Conservation (phyloP, 2,797 vertebrate genomes). For the Scleropages formosus region DNA sequence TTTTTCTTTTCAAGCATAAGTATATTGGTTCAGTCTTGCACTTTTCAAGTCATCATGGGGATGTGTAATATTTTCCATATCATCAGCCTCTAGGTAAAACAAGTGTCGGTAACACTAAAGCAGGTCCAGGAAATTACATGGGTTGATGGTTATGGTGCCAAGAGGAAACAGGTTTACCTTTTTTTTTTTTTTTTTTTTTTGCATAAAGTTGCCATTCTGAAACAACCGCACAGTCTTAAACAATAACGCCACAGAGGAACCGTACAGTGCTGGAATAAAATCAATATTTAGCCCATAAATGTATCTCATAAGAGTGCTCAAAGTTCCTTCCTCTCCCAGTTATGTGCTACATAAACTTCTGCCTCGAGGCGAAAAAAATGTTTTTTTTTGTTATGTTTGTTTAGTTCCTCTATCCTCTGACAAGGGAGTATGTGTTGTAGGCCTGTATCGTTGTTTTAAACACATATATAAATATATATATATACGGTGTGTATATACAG, state of each 20-base stretch:
- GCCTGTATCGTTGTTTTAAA: constrained; percentile 36
- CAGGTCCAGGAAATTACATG: constrained; percentile 43
- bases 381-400: constrained; percentile 5
- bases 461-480: no score
- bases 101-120: constrained; percentile 59
- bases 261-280: constrained; percentile 39
- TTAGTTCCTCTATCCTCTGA: constrained; percentile 32
- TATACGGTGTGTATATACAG: no score
- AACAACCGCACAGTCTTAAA: constrained; percentile 52
- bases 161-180: constrained; percentile 44
- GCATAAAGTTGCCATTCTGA: constrained; percentile 61
- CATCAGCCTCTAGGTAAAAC: constrained; percentile 59
- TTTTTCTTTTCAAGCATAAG: constrained; percentile 79
- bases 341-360: constrained; percentile 44
- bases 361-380: constrained; percentile 47
- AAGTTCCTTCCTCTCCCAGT: constrained; percentile 39
- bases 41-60: constrained; percentile 95
- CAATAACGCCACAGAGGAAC: constrained; percentile 39
- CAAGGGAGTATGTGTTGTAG: constrained; percentile 33
- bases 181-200: constrained; percentile 50
- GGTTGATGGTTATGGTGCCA: constrained; percentile 55
- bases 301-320: constrained; percentile 38
- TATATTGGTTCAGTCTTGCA: constrained; percentile 91
- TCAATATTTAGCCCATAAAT: constrained; percentile 36
- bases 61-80: constrained; percentile 90